Base-by-base conservation (phyloP, 2,797 vertebrate genomes). In the Fringilla coelebs region DNA sequence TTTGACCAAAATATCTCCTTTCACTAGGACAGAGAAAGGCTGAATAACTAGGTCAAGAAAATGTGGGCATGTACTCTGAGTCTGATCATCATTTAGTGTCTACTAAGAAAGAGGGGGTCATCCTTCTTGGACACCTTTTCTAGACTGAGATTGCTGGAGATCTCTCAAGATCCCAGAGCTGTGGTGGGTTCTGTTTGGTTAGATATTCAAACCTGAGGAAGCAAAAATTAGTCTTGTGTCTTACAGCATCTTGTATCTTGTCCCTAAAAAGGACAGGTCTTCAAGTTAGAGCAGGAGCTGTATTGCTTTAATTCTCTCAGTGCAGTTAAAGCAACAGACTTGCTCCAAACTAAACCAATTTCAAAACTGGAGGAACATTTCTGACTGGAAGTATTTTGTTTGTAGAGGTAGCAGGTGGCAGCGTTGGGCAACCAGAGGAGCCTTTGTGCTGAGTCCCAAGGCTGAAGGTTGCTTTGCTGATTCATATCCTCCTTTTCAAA, bases 361-460 rank as follows among this genome's bases (percentile, higher is more conserved):
- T 55, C 68, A 89, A 82, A 91, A 36, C 11, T 3, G 29, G 12
- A 62, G 48, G n/a, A 52, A 5, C 16, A 41, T 25, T 73, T 75
- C 51, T 60, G 20, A 13, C 29, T 51, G 28, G 21, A 74, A 52
- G 15, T 2, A 34, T 8, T 5, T n/a, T 51, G 38, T 17, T 38
- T 67, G 22, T 52, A 43, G 38, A 1, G 41, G 41, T 43, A 18
- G 34, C 36, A 95, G 85, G 41, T 88, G 86, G 67, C 83, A 95
- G 80, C 10, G 5, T 20, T 55, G 38, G 55, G 26, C n/a, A 89
- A 43, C 7, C 6, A 38, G 45, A 60, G 3, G 7, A 32, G 40
- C 6, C 19, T 25, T 49, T 0, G 0, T 7, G 17, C 13, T 13
- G 26, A 5, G 31, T 17, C 8, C 36, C 18, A 7, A 4, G 29